Conservation (phyloP, 30 jellyfish, hydroid and myxozoan species). For the Chironex yamaguchii region DNA sequence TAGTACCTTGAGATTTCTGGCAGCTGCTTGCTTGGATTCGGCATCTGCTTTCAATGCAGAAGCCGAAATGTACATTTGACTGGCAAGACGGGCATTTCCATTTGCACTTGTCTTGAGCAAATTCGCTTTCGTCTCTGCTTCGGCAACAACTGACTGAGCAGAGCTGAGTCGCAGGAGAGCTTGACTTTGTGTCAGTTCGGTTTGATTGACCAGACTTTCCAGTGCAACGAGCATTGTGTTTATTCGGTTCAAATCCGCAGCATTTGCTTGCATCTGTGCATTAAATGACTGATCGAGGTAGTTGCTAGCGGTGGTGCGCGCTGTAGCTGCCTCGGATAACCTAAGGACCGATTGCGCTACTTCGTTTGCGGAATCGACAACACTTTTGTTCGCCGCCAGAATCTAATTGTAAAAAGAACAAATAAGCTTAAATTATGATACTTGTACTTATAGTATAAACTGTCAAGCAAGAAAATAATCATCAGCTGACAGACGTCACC, state of each 20-base stretch:
- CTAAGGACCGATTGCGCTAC: conserved; percentile 78
- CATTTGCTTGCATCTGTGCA: conserved; percentile 81
- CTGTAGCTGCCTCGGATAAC: conserved; percentile 69
- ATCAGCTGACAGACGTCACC: no score
- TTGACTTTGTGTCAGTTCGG: conserved; percentile 68
- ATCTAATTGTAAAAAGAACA: conserved; percentile 71
- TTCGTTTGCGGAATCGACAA: conserved; percentile 81
- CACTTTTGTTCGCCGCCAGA: conserved; percentile 74
- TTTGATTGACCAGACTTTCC: conserved; percentile 41
- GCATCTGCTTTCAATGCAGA: conserved; percentile 74
- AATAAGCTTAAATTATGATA: no score
- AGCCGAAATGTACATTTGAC: conserved; percentile 87
- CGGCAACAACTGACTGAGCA: conserved; percentile 78
- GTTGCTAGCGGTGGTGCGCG: conserved; percentile 74
- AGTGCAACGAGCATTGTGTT: conserved; percentile 69
- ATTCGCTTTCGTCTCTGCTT: conserved; percentile 76
- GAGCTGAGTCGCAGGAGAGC: conserved; percentile 57
- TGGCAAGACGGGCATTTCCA: conserved; percentile 78
- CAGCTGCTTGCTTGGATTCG: conserved; percentile 45
- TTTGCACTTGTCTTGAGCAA: conserved; percentile 65
- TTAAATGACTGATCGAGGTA: conserved; percentile 69
- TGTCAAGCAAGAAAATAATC: no score
- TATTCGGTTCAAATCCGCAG: conserved; percentile 73
- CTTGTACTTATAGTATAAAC: no score
- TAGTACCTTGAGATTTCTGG: conserved; percentile 80